Conservation (phyloP, 2,888 invertebrate genomes). For the Hypolimnas misippus region DNA sequence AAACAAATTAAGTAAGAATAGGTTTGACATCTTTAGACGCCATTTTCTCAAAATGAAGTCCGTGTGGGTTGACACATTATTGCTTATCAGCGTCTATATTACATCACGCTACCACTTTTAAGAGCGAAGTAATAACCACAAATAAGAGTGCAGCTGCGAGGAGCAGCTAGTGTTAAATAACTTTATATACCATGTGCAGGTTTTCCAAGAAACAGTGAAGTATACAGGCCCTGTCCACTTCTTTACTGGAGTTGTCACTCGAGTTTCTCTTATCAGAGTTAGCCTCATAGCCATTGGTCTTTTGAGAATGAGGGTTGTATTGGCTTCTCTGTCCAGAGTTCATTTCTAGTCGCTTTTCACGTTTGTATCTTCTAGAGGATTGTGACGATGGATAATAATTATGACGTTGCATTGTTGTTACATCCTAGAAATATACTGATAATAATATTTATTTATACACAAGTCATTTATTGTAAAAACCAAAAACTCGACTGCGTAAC, state of each 20-base stretch:
- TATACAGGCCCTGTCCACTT: conserved; percentile 79
- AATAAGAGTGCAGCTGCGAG: no score
- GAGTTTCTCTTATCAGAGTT: conserved; percentile 56
- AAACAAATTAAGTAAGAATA: no score
- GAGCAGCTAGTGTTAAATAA: no score
- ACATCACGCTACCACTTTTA: no score
- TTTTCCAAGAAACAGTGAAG: conserved; percentile 88
- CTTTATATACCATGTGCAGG: conserved; percentile 85
- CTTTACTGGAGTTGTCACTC: conserved; percentile 57
- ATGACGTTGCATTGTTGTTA: conserved; percentile 12
- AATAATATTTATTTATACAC: no score
- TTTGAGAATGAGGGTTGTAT: conserved; percentile 69
- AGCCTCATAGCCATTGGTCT: conserved; percentile 50
- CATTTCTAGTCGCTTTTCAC: conserved; percentile 60
- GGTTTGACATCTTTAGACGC: no score
- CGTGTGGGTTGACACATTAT: no score
- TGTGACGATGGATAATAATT: conserved; percentile 36
- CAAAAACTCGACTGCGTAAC: no score
- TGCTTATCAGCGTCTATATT: no score
- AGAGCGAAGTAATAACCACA: no score
- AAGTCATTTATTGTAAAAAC: no score
- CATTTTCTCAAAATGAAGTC: no score
- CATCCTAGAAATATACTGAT: conserved; percentile 16
- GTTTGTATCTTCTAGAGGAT: conserved; percentile 56
- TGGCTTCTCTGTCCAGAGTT: conserved; percentile 76